Conservation (phyloP, 2,888 invertebrate species). For the Lumbricus terrestris region DNA sequence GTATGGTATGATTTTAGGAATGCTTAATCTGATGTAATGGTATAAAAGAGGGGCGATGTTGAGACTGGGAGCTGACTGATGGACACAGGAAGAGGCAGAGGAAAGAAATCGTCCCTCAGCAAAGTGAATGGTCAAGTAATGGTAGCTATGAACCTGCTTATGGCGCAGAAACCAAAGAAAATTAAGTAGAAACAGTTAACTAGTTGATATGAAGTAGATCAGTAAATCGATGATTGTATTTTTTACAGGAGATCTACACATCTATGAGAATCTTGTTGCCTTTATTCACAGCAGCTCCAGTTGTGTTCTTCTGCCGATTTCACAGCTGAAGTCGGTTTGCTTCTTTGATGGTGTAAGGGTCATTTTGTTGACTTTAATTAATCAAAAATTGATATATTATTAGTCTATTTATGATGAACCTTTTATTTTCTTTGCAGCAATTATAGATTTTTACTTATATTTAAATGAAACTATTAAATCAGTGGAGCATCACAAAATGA, state of each 20-base stretch:
- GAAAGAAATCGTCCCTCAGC: neutral
- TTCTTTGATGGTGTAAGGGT: slow-evolving; percentile 53
- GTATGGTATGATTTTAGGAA: no score
- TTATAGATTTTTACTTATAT: neutral
- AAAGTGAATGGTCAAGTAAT: neutral
- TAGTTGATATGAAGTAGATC: neutral
- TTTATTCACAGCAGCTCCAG: slow-evolving; percentile 44
- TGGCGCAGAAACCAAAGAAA: neutral
- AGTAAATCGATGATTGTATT: neutral
- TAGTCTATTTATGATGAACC: neutral
- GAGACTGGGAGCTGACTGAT: neutral
- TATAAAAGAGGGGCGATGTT: neutral
- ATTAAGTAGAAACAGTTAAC: neutral
- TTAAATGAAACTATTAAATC: neutral
- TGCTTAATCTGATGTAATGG: neutral
- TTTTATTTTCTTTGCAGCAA: neutral
- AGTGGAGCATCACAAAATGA: neutral
- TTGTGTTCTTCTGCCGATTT: slow-evolving; percentile 44
- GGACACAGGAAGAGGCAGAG: neutral
- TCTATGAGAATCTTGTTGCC: slow-evolving; percentile 47
- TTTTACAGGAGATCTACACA: slow-evolving; percentile 43
- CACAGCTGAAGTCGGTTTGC: slow-evolving; percentile 42
- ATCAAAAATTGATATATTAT: neutral
- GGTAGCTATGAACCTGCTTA: neutral
- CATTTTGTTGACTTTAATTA: neutral